phyloP scores from a whole-genome alignment of 2,797 vertebrate genomes.

The Danio kyathit region DNA sequence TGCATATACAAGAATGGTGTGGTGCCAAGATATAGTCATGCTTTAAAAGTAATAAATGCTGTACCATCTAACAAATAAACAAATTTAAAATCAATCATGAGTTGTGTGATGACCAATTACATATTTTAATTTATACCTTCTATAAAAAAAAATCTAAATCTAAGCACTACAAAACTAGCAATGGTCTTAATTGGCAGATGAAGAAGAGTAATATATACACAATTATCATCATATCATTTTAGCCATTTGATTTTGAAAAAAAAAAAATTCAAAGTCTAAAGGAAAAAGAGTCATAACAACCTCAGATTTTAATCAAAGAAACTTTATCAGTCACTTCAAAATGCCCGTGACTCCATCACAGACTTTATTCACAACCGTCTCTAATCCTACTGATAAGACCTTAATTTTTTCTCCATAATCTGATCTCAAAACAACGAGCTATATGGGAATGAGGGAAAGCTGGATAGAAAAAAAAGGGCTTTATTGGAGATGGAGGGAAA shows the following conservation, averaged over 20 bases:
- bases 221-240: neutral
- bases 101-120: neutral
- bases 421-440: constrained; percentile 71
- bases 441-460: constrained; percentile 47
- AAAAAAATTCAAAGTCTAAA: neutral
- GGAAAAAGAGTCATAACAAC: neutral
- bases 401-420: constrained; percentile 70
- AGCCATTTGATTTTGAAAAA: neutral
- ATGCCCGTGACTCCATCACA: constrained; percentile 51
- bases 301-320: neutral
- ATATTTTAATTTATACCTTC: neutral
- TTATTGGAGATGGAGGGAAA: neutral
- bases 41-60: neutral
- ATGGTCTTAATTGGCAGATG: neutral
- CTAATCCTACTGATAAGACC: constrained; percentile 65
- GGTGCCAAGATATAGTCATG: constrained; percentile 15
- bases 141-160: neutral
- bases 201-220: neutral
- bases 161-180: neutral
- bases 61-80: neutral
- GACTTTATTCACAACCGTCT: constrained; percentile 7
- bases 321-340: constrained; percentile 7
- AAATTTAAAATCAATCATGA: neutral
- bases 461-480: neutral
- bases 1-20: neutral